phyloP scores from a whole-genome alignment of 2,888 invertebrate genomes.

The Scaptomyza reducta region DNA sequence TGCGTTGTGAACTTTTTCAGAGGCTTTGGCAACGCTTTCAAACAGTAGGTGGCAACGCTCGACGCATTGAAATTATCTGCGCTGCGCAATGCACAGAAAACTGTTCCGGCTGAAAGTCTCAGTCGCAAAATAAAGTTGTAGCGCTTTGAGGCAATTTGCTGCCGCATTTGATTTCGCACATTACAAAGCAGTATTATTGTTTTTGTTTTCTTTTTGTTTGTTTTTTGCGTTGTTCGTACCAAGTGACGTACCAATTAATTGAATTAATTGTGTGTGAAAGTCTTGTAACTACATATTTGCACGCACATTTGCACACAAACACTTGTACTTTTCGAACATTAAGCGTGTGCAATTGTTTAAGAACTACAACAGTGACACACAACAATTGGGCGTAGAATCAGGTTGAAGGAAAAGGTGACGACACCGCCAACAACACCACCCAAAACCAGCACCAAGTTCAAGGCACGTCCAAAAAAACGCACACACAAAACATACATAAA shows the following conservation, averaged over 20 bases:
- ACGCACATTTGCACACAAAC: constrained; percentile 9
- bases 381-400: neutral
- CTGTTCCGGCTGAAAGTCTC: constrained; percentile 30
- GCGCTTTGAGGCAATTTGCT: constrained; percentile 21
- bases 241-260: constrained; percentile 20
- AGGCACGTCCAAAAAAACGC: constrained; percentile 44
- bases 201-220: constrained; percentile 38
- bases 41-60: constrained; percentile 35
- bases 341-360: constrained; percentile 15
- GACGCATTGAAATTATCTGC: constrained; percentile 40
- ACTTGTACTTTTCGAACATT: neutral
- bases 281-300: constrained; percentile 23
- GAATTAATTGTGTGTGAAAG: constrained; percentile 12
- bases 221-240: constrained; percentile 36
- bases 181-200: constrained; percentile 66
- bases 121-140: constrained; percentile 66
- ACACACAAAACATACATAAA: constrained; percentile 23
- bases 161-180: constrained; percentile 41
- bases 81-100: constrained; percentile 45
- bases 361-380: neutral
- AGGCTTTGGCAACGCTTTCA: constrained; percentile 26
- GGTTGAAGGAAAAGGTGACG: constrained; percentile 44
- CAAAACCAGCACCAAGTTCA: constrained; percentile 44
- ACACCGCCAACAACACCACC: constrained; percentile 31
- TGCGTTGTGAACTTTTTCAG: constrained; percentile 12